A percentile compares a stretch with the other conserved stretches of the same genome.
These are phyloP conservation scores for Alethe castanea DNA, from an alignment of 2,113 vertebrate species.

Conservation along the genomic window DNA sequence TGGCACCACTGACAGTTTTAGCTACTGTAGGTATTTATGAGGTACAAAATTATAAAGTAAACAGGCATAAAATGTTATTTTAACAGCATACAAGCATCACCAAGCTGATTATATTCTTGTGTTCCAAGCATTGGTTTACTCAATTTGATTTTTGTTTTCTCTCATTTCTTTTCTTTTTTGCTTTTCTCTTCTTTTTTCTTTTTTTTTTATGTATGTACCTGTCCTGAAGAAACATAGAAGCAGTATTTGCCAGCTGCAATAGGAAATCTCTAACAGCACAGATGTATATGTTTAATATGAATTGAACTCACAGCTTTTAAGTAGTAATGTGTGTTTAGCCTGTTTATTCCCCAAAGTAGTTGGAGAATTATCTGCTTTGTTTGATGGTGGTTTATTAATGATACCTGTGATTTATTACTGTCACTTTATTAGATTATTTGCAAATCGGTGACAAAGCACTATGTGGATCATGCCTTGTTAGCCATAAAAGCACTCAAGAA, in stretches of 20 bases:
- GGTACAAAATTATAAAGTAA: conserved; percentile 42
- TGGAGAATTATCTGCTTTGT: conserved; percentile 35
- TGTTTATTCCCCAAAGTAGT: background rate
- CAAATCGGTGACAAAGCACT: conserved; percentile 51
- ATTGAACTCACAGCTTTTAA: background rate
- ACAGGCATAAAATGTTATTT: conserved; percentile 2
- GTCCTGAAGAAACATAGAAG: background rate
- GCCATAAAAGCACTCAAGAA: conserved; percentile 59
- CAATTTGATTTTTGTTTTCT: background rate
- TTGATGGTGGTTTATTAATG: conserved; percentile 52
- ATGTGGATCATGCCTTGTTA: conserved; percentile 50
- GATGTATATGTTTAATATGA: background rate
- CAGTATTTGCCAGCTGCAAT: background rate
- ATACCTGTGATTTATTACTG: conserved; percentile 56
- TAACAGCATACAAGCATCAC: background rate
- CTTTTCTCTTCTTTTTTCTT: background rate
- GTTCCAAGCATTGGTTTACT: background rate
- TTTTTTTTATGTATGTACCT: background rate
- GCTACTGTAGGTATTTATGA: conserved; percentile 40
- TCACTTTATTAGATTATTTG: conserved; percentile 54
- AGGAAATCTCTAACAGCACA: background rate
- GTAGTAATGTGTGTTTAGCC: background rate
- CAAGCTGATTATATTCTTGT: background rate
- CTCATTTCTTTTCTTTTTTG: background rate
- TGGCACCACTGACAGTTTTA: conserved; percentile 17